A percentile compares a stretch with the other conserved stretches of the same genome.
Evolutionary conservation across 2,113 vertebrate species (phyloP).

Genomic region (Psilopogon haemacephalus): DNA sequence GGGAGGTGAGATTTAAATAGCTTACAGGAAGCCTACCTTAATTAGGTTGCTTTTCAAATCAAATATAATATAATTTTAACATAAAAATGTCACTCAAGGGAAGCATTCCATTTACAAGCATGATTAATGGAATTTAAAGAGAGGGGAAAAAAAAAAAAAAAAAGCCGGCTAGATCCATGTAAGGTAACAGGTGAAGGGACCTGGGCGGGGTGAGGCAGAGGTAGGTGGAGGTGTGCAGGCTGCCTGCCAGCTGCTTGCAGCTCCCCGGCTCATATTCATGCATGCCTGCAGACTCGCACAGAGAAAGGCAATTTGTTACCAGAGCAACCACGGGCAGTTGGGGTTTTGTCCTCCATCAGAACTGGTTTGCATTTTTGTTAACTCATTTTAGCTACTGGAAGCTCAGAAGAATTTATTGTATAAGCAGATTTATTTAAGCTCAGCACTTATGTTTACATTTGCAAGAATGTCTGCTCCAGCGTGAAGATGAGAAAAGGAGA

Average conservation of each 20-base stretch:
- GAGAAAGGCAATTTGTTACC: slow-evolving; percentile 61
- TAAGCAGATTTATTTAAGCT: neutral
- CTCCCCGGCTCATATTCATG: neutral
- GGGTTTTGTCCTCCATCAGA: slow-evolving; percentile 38
- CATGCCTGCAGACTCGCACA: slow-evolving; percentile 1
- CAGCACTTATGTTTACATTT: neutral
- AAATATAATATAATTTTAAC: slow-evolving; percentile 73
- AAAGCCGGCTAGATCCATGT: neutral
- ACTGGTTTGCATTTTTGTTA: slow-evolving; percentile 14
- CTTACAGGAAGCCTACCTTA: slow-evolving; percentile 70
- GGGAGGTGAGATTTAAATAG: slow-evolving; percentile 69
- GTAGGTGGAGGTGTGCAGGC: neutral
- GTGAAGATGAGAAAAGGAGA: neutral
- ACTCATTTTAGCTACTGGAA: neutral
- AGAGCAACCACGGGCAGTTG: slow-evolving; percentile 57
- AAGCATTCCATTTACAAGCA: slow-evolving; percentile 61
- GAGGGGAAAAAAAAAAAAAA: too few relatives aligned
- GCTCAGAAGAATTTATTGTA: neutral
- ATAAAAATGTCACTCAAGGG: slow-evolving; percentile 69
- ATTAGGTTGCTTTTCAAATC: slow-evolving; percentile 74
- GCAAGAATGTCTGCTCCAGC: neutral
- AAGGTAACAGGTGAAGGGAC: neutral
- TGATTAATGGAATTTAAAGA: slow-evolving; percentile 65
- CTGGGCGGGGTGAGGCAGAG: neutral
- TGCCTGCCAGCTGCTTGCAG: neutral